Percentiles rank a stretch among this genome's conserved stretches.
phyloP scores from a whole-genome alignment of 2,797 vertebrate genomes.

The Oreochromis mossambicus region DNA sequence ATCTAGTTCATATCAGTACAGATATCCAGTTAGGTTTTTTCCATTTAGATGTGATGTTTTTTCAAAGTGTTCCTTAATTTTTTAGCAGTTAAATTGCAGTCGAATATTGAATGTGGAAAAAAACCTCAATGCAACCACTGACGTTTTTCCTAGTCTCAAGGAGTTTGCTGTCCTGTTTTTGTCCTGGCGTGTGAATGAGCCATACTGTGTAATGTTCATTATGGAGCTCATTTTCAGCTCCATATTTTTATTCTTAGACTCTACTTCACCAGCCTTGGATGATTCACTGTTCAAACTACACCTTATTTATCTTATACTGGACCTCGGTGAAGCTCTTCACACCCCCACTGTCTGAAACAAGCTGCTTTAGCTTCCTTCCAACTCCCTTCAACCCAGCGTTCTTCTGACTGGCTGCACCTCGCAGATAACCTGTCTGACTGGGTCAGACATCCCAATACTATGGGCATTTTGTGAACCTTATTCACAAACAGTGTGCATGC shows the following conservation, averaged over 20 bases:
- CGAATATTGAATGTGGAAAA: not conserved
- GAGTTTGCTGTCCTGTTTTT: not conserved
- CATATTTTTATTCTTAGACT: not conserved
- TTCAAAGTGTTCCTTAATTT: not conserved
- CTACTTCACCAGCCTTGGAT: not conserved
- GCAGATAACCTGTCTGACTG: not conserved
- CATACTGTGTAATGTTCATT: fast-evolving
- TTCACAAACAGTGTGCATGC: not conserved
- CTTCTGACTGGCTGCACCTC: not conserved
- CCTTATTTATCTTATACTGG: not conserved
- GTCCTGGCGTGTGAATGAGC: not conserved
- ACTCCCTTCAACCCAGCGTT: not conserved
- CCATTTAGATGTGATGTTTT: not conserved
- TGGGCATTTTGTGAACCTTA: not conserved
- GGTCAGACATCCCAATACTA: not conserved
- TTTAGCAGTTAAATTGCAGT: not conserved
- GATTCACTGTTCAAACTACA: not conserved
- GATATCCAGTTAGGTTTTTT: not conserved
- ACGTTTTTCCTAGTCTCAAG: not conserved
- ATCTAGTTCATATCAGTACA: not conserved
- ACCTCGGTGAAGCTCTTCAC: not conserved
- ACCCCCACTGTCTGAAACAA: not conserved
- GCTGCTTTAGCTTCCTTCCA: not conserved
- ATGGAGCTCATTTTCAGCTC: not conserved
- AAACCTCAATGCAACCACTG: not conserved